Evolutionary conservation across 2,797 vertebrate species (phyloP).

Genomic region (Hippoglossus hippoglossus): DNA sequence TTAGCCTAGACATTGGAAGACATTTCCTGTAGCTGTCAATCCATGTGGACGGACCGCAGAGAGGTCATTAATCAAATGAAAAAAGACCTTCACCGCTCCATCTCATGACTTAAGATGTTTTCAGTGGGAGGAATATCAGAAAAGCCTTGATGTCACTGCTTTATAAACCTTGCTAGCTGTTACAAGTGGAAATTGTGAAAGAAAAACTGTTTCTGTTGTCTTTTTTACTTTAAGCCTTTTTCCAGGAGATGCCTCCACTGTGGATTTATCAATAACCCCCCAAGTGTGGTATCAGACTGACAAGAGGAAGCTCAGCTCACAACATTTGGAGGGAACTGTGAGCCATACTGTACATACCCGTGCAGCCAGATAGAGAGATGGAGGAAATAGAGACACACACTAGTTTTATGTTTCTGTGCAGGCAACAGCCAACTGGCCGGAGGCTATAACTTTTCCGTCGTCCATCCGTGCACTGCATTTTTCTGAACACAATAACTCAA

Average conservation of each 20-base stretch:
- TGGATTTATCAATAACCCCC: conserved; percentile 49
- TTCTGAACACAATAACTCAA: too few relatives aligned
- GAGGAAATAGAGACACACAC: conserved; percentile 12
- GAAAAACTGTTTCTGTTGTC: too few relatives aligned
- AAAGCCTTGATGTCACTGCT: conserved; percentile 16
- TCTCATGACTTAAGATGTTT: neutral
- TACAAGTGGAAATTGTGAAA: neutral
- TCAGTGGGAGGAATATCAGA: conserved; percentile 20
- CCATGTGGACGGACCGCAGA: neutral
- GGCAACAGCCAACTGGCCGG: too few relatives aligned
- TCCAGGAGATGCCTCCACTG: conserved; percentile 50
- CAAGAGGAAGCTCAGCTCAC: conserved; percentile 39
- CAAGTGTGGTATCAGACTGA: conserved; percentile 45
- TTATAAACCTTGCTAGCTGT: conserved; percentile 10
- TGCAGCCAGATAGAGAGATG: conserved; percentile 16
- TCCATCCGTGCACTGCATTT: too few relatives aligned
- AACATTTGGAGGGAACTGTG: conserved; percentile 42
- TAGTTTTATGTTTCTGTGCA: too few relatives aligned
- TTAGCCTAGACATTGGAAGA: conserved; percentile 27
- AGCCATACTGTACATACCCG: neutral
- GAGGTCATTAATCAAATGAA: too few relatives aligned
- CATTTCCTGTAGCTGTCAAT: conserved; percentile 24
- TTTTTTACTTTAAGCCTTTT: neutral
- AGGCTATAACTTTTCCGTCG: too few relatives aligned
- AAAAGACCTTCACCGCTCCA: neutral